These are phyloP conservation scores for Drosophila neonasuta DNA, from an alignment of 2,888 invertebrate genomes.

Conservation along the genomic window DNA sequence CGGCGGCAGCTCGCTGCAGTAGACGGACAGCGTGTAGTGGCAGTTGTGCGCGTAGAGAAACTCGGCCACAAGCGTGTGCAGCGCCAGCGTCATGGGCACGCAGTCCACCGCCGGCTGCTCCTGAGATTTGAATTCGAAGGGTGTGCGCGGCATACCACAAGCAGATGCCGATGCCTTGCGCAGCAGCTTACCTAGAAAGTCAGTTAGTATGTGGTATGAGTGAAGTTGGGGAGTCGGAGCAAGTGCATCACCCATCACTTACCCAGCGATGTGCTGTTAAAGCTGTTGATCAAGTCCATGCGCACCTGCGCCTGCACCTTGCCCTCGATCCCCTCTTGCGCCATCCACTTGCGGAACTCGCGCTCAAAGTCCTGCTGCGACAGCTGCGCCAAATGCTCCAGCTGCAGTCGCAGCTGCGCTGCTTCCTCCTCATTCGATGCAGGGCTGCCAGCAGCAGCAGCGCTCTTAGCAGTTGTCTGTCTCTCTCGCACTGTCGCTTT, in stretches of 20 bases:
- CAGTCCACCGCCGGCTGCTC: constrained; percentile 46
- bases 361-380: constrained; percentile 79
- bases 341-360: constrained; percentile 80
- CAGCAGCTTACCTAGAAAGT: constrained; percentile 45
- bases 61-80: constrained; percentile 81
- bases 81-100: constrained; percentile 71
- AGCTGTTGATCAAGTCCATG: constrained; percentile 78
- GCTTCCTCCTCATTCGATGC: constrained; percentile 19
- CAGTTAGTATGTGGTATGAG: too few species aligned
- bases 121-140: too few species aligned
- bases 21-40: constrained; percentile 81
- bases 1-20: constrained; percentile 80
- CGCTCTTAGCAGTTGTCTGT: constrained; percentile 3
- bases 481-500: constrained; percentile 4
- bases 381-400: constrained; percentile 75
- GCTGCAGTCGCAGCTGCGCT: constrained; percentile 54
- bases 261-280: constrained; percentile 80
- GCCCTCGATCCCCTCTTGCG: constrained; percentile 78
- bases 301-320: constrained; percentile 79
- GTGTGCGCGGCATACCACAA: too few species aligned
- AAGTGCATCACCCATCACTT: constrained; percentile 32
- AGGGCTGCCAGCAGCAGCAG: neutral
- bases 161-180: constrained; percentile 28
- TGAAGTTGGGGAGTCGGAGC: neutral
- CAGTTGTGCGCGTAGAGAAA: constrained; percentile 81